phyloP scores from a whole-genome alignment of 2,888 invertebrate species.

The Meiosimyza decipiens region DNA sequence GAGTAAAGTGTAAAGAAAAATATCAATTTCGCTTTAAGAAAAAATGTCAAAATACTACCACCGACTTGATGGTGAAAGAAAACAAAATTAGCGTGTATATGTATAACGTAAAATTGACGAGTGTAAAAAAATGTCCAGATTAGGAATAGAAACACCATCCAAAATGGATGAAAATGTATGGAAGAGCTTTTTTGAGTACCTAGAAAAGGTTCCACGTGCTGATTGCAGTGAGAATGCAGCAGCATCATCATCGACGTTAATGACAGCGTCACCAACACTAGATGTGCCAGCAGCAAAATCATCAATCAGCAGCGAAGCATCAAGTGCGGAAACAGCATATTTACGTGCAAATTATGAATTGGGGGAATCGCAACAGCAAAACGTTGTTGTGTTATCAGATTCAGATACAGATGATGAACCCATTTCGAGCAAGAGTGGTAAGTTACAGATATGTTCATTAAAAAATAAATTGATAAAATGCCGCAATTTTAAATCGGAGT shows the following conservation, averaged over 20 bases:
- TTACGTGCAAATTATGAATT: slow-evolving; percentile 25
- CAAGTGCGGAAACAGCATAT: slow-evolving; percentile 21
- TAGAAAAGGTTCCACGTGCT: not conserved
- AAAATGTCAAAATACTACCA: slow-evolving; percentile 7
- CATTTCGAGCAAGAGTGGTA: slow-evolving; percentile 38
- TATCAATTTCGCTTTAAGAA: slow-evolving; percentile 14
- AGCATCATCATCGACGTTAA: not conserved
- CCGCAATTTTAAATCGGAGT: too few relatives aligned
- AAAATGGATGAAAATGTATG: slow-evolving; percentile 7
- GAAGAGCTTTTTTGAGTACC: slow-evolving; percentile 9
- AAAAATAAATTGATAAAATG: too few relatives aligned
- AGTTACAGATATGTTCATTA: slow-evolving; percentile 11
- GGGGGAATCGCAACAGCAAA: slow-evolving; percentile 34
- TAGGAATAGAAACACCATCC: not conserved
- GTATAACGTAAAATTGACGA: not conserved
- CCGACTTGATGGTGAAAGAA: too few relatives aligned
- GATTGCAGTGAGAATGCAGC: not conserved
- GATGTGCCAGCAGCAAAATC: not conserved
- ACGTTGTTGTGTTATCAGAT: slow-evolving; percentile 40
- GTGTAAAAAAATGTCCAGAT: slow-evolving; percentile 1
- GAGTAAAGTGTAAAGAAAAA: not conserved
- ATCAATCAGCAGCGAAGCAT: not conserved
- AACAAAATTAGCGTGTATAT: not conserved
- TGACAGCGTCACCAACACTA: not conserved
- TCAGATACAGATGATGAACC: slow-evolving; percentile 40